phyloP scores from a whole-genome alignment of 2,797 vertebrate genomes.

The Rhinichthys osculus region DNA sequence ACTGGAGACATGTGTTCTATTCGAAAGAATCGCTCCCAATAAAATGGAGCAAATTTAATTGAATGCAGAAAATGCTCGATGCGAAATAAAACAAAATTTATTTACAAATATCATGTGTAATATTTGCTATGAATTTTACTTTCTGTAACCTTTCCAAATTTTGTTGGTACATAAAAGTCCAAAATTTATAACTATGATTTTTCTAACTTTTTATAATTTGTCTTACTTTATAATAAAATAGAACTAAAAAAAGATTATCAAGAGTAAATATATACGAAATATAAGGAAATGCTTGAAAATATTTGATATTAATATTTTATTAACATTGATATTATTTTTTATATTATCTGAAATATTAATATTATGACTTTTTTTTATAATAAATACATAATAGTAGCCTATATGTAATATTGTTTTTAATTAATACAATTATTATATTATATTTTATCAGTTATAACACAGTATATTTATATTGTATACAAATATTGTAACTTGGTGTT shows the following conservation, averaged over 20 bases:
- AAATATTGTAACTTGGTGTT: neutral
- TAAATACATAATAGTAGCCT: no score
- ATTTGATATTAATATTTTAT: neutral
- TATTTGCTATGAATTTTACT: neutral
- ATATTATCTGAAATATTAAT: no score
- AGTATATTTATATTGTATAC: neutral
- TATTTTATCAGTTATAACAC: neutral
- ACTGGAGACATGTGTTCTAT: neutral
- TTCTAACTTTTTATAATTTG: no score
- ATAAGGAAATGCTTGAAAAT: neutral
- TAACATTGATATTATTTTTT: no score
- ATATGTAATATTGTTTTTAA: no score
- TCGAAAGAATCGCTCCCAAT: neutral
- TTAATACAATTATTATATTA: no score
- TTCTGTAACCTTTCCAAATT: neutral
- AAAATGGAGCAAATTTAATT: neutral
- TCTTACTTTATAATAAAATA: neutral
- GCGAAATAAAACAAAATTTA: neutral
- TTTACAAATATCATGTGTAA: neutral
- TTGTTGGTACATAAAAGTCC: no score
- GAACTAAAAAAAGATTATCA: neutral
- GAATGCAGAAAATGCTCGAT: no score
- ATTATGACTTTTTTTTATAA: no score
- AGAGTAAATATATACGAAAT: no score
- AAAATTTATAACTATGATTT: no score